Evolutionary conservation across 2,113 vertebrate genomes (phyloP).

Genomic region (Gymnarchus niloticus): DNA sequence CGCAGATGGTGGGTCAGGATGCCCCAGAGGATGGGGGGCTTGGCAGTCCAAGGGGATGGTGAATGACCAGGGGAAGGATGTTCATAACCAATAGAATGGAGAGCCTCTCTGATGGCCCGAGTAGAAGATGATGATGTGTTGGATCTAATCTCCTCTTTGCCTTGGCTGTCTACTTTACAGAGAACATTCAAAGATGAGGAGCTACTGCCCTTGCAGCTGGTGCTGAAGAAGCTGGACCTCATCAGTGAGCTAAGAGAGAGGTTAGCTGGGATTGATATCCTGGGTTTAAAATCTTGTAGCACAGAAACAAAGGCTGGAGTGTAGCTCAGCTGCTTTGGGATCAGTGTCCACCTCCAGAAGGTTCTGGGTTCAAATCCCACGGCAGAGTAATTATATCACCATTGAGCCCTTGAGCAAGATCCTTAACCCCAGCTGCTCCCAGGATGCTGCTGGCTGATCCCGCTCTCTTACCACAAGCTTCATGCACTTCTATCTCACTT

Average conservation of each 20-base stretch:
- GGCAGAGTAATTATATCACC: too few relatives aligned
- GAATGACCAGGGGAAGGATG: background rate
- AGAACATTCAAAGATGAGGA: constrained; percentile 98
- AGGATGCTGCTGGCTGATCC: too few relatives aligned
- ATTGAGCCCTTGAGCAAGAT: too few relatives aligned
- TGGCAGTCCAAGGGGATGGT: background rate
- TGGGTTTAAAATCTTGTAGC: too few relatives aligned
- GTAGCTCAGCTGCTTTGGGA: too few relatives aligned
- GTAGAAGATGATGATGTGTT: background rate
- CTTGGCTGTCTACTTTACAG: constrained; percentile 49
- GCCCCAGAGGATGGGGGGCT: background rate
- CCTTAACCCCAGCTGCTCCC: too few relatives aligned
- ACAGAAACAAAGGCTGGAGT: too few relatives aligned
- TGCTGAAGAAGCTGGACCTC: constrained; percentile 91
- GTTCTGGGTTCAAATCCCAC: too few relatives aligned
- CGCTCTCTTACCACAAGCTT: too few relatives aligned
- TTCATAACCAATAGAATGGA: background rate
- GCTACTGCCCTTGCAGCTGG: constrained; percentile 81
- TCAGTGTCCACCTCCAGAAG: too few relatives aligned
- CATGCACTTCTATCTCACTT: too few relatives aligned
- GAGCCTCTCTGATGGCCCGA: background rate
- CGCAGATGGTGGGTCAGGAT: constrained; percentile 79
- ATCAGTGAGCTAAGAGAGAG: constrained; percentile 90
- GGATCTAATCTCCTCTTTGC: background rate
- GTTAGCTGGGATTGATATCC: constrained; percentile 38